A percentile compares a stretch with the other conserved stretches of the same genome.
Evolutionary conservation across 2,888 invertebrate genomes (phyloP).

Genomic region (Camptogramma bilineatum): DNA sequence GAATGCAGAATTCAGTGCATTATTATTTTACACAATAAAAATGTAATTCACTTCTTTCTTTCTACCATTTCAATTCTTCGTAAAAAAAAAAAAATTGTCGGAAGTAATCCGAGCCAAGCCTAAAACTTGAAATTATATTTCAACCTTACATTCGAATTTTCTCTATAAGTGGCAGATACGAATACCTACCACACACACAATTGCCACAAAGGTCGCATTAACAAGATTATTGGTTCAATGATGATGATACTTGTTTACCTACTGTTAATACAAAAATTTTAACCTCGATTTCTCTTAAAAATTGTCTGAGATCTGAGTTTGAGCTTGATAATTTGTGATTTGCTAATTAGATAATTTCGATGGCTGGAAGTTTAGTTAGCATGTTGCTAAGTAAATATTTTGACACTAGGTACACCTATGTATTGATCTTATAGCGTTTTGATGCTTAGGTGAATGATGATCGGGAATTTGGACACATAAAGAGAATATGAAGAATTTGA

Average conservation of each 20-base stretch:
- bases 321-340: not conserved
- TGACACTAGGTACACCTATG: not conserved
- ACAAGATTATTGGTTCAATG: not conserved
- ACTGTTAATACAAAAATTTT: not conserved
- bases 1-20: too few relatives aligned
- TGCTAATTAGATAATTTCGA: not conserved
- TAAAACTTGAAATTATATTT: not conserved
- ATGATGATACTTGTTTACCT: too few relatives aligned
- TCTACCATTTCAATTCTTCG: too few relatives aligned
- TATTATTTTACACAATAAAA: too few relatives aligned
- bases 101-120: too few relatives aligned
- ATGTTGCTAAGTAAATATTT: not conserved
- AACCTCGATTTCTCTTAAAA: not conserved
- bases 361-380: not conserved
- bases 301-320: not conserved
- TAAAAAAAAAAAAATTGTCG: too few relatives aligned
- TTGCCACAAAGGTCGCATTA: not conserved
- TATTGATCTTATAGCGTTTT: not conserved
- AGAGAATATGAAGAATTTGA: too few relatives aligned
- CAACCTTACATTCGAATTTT: not conserved
- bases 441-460: too few relatives aligned
- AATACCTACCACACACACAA: not conserved
- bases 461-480: too few relatives aligned
- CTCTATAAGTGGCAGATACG: not conserved
- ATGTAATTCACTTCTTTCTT: too few relatives aligned